Evolutionary conservation across 2,888 invertebrate genomes (phyloP), one percentile per base, ranked within the genome.

Genomic region (Gordius sp.): DNA sequence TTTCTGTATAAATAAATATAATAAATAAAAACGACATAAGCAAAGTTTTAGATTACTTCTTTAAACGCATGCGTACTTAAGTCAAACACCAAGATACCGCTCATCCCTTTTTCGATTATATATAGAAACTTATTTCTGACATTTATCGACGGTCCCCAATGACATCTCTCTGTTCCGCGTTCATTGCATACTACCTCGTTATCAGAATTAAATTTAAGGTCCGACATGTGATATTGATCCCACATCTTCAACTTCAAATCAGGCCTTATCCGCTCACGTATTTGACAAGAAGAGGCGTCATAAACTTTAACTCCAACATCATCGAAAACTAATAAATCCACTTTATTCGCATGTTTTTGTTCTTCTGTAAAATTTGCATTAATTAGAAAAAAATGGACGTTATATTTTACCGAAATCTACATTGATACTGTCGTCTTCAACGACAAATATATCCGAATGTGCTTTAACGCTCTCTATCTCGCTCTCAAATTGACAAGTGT

Each of bases 91-190:
- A 47, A 4, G 47, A 47, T 47, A 4, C 47, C 4, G 13, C 20
- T 20, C n/a, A 47, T 4, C 8, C 20, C 47, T 20, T 47, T 47
- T 20, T 47, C n/a, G 8, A 47, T n/a, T 4, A 20, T 23, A 23
- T 47, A 47, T 20, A 47, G 8, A 23, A n/a, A 47, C 20, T 47
- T 47, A 20, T 47, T 20, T n/a, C 16, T 4, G 4, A 47, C 47
- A 20, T 47, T 47, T 47, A 47, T 4, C 8, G 47, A 4, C 23
- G 13, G 47, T 47, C 47, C 47, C 47, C 47, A 47, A n/a, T n/a
- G 47, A 20, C 47, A 47, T n/a, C 20, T 20, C n/a, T n/a, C n/a
- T n/a, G n/a, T n/a, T n/a, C n/a, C n/a, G n/a, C n/a, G n/a, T n/a
- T n/a, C n/a, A n/a, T n/a, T n/a, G n/a, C n/a, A n/a, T n/a, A n/a